These are phyloP conservation scores for Galeopterus variegatus DNA, from an alignment of 2,113 vertebrate genomes.

Conservation along the genomic window DNA sequence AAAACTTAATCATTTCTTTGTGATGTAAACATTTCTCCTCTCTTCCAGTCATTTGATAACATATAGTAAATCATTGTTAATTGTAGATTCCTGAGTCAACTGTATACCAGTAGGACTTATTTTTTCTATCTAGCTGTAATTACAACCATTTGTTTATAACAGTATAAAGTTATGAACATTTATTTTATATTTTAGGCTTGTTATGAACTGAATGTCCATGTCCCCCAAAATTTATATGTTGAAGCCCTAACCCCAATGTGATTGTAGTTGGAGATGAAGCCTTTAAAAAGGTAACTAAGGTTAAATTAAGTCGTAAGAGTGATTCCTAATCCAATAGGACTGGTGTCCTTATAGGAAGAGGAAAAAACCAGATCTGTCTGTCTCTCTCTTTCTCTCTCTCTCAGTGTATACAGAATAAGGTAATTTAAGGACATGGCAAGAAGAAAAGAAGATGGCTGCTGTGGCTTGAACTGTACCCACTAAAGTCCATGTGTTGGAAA, in stretches of 20 bases:
- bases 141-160: neutral
- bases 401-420: neutral
- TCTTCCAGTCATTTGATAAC: too few relatives aligned
- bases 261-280: neutral
- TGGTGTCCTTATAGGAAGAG: neutral
- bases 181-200: neutral
- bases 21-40: too few relatives aligned
- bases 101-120: too few relatives aligned
- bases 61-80: too few relatives aligned
- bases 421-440: neutral
- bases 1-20: too few relatives aligned
- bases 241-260: neutral
- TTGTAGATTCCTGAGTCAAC: too few relatives aligned
- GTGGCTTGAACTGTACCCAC: too few relatives aligned
- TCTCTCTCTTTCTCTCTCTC: neutral
- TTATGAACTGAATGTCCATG: neutral
- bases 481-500: too few relatives aligned
- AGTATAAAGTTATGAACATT: neutral
- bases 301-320: neutral
- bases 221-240: neutral
- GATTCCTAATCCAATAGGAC: neutral
- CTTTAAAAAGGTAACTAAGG: neutral
- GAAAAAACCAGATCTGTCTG: neutral
- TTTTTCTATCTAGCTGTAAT: too few relatives aligned
- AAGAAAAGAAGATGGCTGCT: too few relatives aligned